Evolutionary conservation across 2,888 invertebrate species (phyloP).

Genomic region (Hemistola chrysoprasaria): DNA sequence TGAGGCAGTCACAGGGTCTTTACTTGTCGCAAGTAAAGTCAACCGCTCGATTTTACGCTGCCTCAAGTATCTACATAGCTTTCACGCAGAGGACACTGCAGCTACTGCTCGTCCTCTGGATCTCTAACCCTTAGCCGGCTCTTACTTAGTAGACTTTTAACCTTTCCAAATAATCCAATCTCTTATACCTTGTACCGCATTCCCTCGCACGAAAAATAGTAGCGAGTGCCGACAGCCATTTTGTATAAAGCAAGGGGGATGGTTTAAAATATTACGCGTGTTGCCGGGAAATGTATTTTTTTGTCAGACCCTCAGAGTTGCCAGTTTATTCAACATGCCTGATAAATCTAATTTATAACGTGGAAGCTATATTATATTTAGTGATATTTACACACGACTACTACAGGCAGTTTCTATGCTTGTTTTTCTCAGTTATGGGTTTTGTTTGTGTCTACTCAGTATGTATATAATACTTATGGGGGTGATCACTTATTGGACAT

Average conservation of each 20-base stretch:
- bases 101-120: too few relatives aligned
- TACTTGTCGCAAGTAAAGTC: too few relatives aligned
- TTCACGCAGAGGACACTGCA: too few relatives aligned
- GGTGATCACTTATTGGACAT: too few relatives aligned
- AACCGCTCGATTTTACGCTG: too few relatives aligned
- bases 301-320: slow-evolving; percentile 46
- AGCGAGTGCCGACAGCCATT: slow-evolving; percentile 77
- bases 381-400: slow-evolving; percentile 23
- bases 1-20: too few relatives aligned
- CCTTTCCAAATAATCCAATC: slow-evolving; percentile 7
- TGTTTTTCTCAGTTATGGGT: too few relatives aligned
- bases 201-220: slow-evolving; percentile 63
- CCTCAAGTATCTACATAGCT: too few relatives aligned
- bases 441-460: too few relatives aligned
- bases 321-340: slow-evolving; percentile 46
- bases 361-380: slow-evolving; percentile 36
- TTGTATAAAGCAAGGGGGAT: slow-evolving; percentile 72
- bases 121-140: too few relatives aligned
- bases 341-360: slow-evolving; percentile 60
- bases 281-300: slow-evolving; percentile 69
- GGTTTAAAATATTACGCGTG: slow-evolving; percentile 77
- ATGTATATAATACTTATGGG: too few relatives aligned
- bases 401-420: neutral
- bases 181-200: slow-evolving; percentile 36
- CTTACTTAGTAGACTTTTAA: too few relatives aligned